Evolutionary conservation across 2,797 vertebrate species (phyloP).

Genomic region (Ptychobarbus kaznakovi): DNA sequence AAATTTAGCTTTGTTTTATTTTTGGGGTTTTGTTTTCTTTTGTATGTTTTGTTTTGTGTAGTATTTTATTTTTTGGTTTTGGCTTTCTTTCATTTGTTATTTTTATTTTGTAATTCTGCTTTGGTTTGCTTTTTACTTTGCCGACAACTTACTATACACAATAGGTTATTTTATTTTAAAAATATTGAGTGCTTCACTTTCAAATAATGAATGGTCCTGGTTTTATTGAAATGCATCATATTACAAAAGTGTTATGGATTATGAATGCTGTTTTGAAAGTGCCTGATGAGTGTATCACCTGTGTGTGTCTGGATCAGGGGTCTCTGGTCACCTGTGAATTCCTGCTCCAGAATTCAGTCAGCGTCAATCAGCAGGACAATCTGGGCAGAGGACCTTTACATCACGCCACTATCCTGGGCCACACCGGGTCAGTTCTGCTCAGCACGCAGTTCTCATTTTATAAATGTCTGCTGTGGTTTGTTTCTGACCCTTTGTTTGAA

Average conservation of each 20-base stretch:
- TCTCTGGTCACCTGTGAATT: slow-evolving; percentile 97
- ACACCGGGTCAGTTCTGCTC: slow-evolving; percentile 86
- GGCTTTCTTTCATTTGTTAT: background rate
- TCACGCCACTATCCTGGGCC: slow-evolving; percentile 94
- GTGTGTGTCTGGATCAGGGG: slow-evolving; percentile 75
- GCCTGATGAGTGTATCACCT: background rate
- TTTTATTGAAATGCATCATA: background rate
- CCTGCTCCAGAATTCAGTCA: slow-evolving; percentile 95
- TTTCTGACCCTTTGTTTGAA: background rate
- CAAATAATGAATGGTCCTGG: background rate
- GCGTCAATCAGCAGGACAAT: slow-evolving; percentile 92
- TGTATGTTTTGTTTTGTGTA: background rate
- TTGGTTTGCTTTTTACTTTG: background rate
- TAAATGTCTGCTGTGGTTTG: background rate
- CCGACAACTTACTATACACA: background rate
- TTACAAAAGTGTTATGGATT: background rate
- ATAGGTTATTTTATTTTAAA: background rate
- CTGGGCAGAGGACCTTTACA: slow-evolving; percentile 93
- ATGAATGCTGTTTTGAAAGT: background rate
- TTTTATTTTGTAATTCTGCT: no score
- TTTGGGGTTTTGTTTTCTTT: background rate
- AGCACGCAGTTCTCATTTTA: background rate
- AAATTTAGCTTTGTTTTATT: background rate
- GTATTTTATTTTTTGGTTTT: background rate
- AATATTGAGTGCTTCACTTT: background rate